phyloP scores from a whole-genome alignment of 2,797 vertebrate genomes.

The Antennarius maculatus region DNA sequence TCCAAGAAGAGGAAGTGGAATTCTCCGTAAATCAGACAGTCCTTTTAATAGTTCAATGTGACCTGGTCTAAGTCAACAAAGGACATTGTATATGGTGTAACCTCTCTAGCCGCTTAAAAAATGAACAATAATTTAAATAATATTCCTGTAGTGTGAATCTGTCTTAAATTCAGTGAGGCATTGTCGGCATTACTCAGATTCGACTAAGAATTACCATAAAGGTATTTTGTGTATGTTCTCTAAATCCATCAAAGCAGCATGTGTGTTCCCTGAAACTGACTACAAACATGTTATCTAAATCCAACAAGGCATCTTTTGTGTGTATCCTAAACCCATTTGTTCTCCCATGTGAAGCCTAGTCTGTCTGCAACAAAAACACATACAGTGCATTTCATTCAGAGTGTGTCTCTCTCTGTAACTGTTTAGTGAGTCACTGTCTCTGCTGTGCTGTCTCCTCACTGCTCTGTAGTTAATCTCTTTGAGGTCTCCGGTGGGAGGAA shows the following conservation, averaged over 20 bases:
- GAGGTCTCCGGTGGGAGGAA: conserved; percentile 64
- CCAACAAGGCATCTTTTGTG: not conserved
- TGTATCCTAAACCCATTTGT: not conserved
- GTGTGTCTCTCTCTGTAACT: conserved; percentile 28
- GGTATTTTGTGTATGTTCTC: not conserved
- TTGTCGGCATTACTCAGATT: not conserved
- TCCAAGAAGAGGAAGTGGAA: too few relatives aligned
- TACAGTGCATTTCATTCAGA: conserved; percentile 8
- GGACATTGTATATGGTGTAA: too few relatives aligned
- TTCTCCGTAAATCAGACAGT: too few relatives aligned
- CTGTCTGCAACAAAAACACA: conserved; percentile 2
- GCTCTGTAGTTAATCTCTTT: conserved; percentile 69
- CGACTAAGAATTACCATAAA: not conserved
- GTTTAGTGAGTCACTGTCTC: conserved; percentile 56
- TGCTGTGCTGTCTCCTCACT: conserved; percentile 52
- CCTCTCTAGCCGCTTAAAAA: too few relatives aligned
- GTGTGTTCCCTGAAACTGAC: not conserved
- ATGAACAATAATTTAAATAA: too few relatives aligned
- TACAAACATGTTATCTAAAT: not conserved
- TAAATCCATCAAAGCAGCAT: not conserved
- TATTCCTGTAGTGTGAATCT: too few relatives aligned
- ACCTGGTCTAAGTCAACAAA: too few relatives aligned
- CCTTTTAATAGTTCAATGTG: too few relatives aligned
- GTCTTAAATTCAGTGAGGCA: not conserved
- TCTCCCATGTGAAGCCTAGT: not conserved